Evolutionary conservation across 2,113 vertebrate genomes (phyloP).

Genomic region (Oreochromis niloticus): DNA sequence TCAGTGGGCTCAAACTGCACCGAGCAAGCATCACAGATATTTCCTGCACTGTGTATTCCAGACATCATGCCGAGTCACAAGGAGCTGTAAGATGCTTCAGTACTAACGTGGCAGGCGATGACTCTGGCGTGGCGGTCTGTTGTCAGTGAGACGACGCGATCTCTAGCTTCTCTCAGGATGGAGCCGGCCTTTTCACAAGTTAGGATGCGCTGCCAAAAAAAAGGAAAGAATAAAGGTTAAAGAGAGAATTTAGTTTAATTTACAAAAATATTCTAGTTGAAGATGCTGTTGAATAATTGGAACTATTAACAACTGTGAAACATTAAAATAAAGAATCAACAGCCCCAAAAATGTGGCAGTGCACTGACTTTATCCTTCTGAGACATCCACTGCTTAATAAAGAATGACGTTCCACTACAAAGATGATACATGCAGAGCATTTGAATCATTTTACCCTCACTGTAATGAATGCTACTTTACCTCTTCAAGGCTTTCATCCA

Average conservation of each 20-base stretch:
- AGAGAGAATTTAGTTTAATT: background rate
- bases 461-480: conserved; percentile 53
- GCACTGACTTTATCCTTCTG: background rate
- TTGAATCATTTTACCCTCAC: background rate
- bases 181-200: conserved; percentile 85
- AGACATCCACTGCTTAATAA: background rate
- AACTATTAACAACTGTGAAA: background rate
- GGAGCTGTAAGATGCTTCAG: accelerated
- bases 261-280: background rate
- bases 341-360: background rate
- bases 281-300: background rate
- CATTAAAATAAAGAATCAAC: background rate
- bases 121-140: conserved; percentile 77
- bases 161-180: conserved; percentile 85
- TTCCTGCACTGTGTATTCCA: background rate
- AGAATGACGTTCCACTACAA: background rate
- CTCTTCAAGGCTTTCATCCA: conserved; percentile 78
- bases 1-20: background rate
- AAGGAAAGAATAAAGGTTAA: background rate
- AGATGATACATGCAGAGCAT: background rate
- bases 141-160: conserved; percentile 82
- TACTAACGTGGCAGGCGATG: conserved; percentile 90
- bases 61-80: background rate
- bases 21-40: background rate
- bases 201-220: conserved; percentile 77